These are phyloP conservation scores for Seladonia tumulorum DNA, from an alignment of 2,888 invertebrate genomes.

Conservation along the genomic window DNA sequence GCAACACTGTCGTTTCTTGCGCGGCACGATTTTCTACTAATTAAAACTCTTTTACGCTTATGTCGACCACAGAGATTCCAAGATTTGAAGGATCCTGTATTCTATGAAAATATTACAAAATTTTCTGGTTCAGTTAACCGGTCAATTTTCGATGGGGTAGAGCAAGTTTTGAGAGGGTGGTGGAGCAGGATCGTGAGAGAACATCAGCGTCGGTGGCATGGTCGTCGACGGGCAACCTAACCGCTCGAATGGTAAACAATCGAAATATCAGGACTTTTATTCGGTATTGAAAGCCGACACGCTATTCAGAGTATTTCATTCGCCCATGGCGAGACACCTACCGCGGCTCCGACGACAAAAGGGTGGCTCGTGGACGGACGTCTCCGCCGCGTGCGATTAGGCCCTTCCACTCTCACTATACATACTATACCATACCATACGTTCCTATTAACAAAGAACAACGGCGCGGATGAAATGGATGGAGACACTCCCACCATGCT, in stretches of 20 bases:
- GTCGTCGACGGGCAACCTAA: constrained; percentile 11
- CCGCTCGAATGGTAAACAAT: constrained; percentile 34
- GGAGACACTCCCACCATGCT: constrained; percentile 4
- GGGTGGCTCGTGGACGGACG: constrained; percentile 11
- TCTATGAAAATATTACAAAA: not conserved
- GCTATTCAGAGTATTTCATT: constrained; percentile 23
- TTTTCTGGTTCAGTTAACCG: not conserved
- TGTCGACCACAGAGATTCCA: too few relatives aligned
- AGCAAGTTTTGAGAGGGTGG: not conserved
- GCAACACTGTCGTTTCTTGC: not conserved
- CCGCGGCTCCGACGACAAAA: constrained; percentile 37
- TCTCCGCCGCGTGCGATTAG: constrained; percentile 27
- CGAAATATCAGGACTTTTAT: constrained; percentile 54
- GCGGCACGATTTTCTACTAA: not conserved
- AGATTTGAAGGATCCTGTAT: not conserved
- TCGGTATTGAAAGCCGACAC: constrained; percentile 13
- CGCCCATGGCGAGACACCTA: constrained; percentile 28
- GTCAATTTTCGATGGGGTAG: not conserved
- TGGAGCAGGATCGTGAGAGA: constrained; percentile 1
- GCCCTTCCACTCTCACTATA: constrained; percentile 1
- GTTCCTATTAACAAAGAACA: constrained; percentile 6
- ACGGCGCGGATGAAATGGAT: not conserved
- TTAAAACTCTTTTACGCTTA: too few relatives aligned
- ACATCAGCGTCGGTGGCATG: constrained; percentile 1
- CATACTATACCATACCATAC: not conserved